Percentiles rank a stretch among this genome's conserved stretches.
These are phyloP conservation scores for Lophotriccus pileatus DNA, from an alignment of 2,797 vertebrate genomes.

Conservation along the genomic window DNA sequence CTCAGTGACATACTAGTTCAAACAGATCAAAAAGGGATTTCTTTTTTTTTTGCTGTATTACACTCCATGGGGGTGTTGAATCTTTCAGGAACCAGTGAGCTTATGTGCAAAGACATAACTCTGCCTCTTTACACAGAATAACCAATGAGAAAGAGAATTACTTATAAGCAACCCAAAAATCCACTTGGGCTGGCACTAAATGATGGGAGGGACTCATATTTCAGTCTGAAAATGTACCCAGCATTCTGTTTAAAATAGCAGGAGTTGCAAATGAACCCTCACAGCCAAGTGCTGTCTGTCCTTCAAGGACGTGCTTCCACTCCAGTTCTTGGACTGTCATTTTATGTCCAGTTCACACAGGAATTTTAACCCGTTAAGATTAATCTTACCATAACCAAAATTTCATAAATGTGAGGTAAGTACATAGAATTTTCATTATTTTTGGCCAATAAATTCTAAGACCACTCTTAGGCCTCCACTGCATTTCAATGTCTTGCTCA, in stretches of 20 bases:
- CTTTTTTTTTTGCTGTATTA: not conserved
- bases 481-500: not conserved
- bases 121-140: not conserved
- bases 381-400: not conserved
- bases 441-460: not conserved
- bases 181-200: not conserved
- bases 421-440: not conserved
- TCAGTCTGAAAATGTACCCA: not conserved
- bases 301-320: not conserved
- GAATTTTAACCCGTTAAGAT: not conserved
- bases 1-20: not conserved
- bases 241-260: not conserved
- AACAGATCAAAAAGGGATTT: not conserved
- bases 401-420: not conserved
- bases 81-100: not conserved
- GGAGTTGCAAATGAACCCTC: not conserved
- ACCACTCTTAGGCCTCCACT: accelerated
- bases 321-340: not conserved
- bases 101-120: not conserved
- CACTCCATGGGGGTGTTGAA: not conserved
- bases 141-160: not conserved
- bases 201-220: not conserved
- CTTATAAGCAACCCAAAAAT: not conserved
- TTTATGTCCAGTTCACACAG: not conserved
- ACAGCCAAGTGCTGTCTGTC: not conserved